These are phyloP conservation scores for Anthophora plumipes DNA, from an alignment of 2,888 invertebrate genomes.

Conservation along the genomic window DNA sequence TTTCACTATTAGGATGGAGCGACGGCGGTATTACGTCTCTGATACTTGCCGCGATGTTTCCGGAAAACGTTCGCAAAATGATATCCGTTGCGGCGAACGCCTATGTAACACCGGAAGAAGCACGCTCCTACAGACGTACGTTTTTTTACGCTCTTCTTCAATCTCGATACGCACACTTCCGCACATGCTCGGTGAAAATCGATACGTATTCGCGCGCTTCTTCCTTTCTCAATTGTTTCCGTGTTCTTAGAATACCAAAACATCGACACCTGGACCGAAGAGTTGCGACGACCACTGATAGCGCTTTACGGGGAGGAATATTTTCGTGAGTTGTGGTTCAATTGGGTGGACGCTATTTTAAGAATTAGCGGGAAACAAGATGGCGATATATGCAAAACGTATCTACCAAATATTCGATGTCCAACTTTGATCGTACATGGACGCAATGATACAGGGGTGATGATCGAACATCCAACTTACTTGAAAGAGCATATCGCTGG, in stretches of 20 bases:
- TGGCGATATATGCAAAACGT: constrained; percentile 90
- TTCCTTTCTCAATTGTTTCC: neutral
- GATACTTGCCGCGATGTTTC: constrained; percentile 90
- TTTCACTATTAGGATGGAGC: constrained; percentile 95
- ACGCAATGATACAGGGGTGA: constrained; percentile 92
- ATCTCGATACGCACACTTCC: too few relatives aligned
- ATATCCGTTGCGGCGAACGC: constrained; percentile 93
- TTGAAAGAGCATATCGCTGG: constrained; percentile 88
- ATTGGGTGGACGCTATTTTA: constrained; percentile 89
- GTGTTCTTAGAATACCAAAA: constrained; percentile 87
- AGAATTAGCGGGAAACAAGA: constrained; percentile 86
- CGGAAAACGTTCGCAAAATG: constrained; percentile 89
- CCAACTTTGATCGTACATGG: constrained; percentile 94
- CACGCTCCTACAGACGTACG: constrained; percentile 88
- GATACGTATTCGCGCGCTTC: too few relatives aligned
- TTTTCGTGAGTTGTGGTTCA: constrained; percentile 89
- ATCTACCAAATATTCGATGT: constrained; percentile 88
- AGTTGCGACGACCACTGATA: constrained; percentile 90
- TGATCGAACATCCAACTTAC: constrained; percentile 90
- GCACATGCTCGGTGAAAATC: too few relatives aligned
- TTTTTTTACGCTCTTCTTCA: constrained; percentile 26
- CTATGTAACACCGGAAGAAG: constrained; percentile 89
- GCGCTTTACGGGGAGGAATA: constrained; percentile 90
- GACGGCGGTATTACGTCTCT: constrained; percentile 94
- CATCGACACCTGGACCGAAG: constrained; percentile 91